Conservation (phyloP, 2,888 invertebrate species). For the Netelia inedita region DNA sequence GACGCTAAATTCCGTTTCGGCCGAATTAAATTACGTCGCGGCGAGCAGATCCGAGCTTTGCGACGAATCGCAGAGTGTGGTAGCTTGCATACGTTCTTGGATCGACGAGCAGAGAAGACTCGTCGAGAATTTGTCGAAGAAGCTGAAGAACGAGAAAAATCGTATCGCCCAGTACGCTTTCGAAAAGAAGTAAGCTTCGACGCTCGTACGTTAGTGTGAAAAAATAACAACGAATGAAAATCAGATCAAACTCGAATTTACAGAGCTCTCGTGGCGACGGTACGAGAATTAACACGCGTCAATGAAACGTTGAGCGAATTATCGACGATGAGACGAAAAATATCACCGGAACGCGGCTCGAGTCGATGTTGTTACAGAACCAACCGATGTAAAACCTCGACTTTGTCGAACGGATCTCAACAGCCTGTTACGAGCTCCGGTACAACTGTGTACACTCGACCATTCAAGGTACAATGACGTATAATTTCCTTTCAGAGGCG, state of each 20-base stretch:
- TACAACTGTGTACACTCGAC: constrained; percentile 56
- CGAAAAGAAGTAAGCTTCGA: constrained; percentile 78
- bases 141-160: constrained; percentile 77
- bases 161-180: constrained; percentile 74
- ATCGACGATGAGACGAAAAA: constrained; percentile 50
- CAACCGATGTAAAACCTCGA: constrained; percentile 38
- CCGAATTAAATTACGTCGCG: constrained; percentile 78
- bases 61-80: constrained; percentile 79
- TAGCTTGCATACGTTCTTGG: constrained; percentile 78
- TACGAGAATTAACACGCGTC: constrained; percentile 73
- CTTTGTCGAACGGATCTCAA: constrained; percentile 15
- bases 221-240: constrained; percentile 39
- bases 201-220: not conserved
- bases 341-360: constrained; percentile 22
- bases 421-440: constrained; percentile 28
- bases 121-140: constrained; percentile 72
- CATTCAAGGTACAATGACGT: constrained; percentile 55
- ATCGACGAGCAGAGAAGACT: constrained; percentile 78
- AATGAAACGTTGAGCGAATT: constrained; percentile 70
- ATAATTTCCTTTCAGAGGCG: not conserved
- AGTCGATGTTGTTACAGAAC: constrained; percentile 45
- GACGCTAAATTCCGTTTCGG: constrained; percentile 77
- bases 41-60: constrained; percentile 78
- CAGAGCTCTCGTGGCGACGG: constrained; percentile 75
- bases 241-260: constrained; percentile 58